These are phyloP conservation scores for Schlechtendalia chinensis DNA, from an alignment of 1,140 invertebrate species.

Conservation along the genomic window DNA sequence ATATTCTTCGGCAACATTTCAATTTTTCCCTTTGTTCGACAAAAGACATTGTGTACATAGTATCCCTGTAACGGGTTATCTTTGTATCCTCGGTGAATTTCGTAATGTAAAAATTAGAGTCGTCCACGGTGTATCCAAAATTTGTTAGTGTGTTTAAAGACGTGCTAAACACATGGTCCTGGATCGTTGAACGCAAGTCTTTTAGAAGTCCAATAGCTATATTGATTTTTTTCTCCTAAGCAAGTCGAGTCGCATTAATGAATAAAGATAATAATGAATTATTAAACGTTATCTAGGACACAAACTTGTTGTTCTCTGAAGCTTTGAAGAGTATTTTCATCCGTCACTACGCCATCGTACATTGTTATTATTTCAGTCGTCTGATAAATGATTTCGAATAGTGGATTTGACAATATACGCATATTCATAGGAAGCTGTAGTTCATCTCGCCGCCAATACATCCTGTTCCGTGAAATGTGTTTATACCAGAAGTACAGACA, in stretches of 20 bases:
- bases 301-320: constrained; percentile 33
- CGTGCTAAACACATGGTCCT: neutral
- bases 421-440: neutral
- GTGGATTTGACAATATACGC: neutral
- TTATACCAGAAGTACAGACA: constrained; percentile 34
- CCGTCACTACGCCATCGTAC: neutral
- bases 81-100: neutral
- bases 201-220: neutral
- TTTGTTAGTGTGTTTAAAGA: neutral
- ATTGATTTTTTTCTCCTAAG: neutral
- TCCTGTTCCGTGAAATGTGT: constrained; percentile 7
- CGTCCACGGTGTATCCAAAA: neutral
- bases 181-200: neutral
- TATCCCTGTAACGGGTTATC: neutral
- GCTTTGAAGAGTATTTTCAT: neutral
- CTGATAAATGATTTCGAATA: neutral
- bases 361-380: neutral
- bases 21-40: neutral
- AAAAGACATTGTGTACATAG: neutral
- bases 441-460: neutral
- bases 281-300: too few species aligned
- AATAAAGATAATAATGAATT: too few species aligned
- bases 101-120: neutral
- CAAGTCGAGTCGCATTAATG: too few species aligned
- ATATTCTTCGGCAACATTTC: constrained; percentile 20